Evolutionary conservation across 2,113 vertebrate species (phyloP), one percentile per base, ranked within the genome.

Genomic region (Nematolebias whitei): DNA sequence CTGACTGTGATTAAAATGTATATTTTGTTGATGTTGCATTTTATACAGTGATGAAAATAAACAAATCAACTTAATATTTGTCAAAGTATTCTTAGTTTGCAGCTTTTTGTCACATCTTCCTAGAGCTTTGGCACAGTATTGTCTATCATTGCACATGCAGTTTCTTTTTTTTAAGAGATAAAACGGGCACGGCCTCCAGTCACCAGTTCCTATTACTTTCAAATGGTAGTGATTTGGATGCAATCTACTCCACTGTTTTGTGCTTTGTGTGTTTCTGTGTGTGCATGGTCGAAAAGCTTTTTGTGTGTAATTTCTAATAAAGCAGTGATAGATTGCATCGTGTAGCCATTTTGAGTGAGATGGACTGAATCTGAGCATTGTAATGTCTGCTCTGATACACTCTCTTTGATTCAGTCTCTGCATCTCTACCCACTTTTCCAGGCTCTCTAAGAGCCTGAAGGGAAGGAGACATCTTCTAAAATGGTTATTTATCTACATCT

Each of bases 191-290:
- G 52, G 76, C 62, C 62, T 20, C 68, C 18, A 53, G 78, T 66
- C 68, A 72, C 53, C 57, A 4, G 6, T 51, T 76, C 64, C 78
- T 44, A 83, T 87, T 85, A 81, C 82, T 79, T 82, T 70, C 63
- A 75, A 53, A 83, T 69, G 53, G 72, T 15, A 48, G 74, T 79
- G 76, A 86, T 88, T 87, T 87, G 86, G 82, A 85, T 76, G 74
- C 62, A 75, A 82, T 85, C 71, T 72, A 70, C 55, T 84, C 51
- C 78, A 82, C 79, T 74, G 48, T 41, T 59, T 45, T 73, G 72
- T 59, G 49, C 45, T 40, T 49, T 51, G 39, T 64, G 43, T 47
- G 44, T 45, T 18, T 35, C 29, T 29, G 26, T 41, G 18, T 54
- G 57, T 41, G 67, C 20, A 47, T 22, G 35, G 45, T 63, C 70